Conservation (phyloP, 2,888 invertebrate genomes). For the Spilarctia lutea region DNA sequence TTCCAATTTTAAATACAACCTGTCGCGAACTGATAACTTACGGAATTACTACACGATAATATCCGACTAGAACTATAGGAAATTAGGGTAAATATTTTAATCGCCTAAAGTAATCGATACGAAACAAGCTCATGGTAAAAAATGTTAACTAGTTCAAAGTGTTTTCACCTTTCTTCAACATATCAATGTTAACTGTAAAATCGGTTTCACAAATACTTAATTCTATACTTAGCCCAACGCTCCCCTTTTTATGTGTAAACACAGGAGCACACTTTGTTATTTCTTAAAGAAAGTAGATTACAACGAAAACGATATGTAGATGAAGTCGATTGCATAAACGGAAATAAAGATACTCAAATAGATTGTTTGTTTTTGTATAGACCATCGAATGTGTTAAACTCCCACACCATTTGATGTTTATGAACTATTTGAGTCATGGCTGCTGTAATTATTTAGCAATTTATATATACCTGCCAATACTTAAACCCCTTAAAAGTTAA, state of each 20-base stretch:
- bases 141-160: not conserved
- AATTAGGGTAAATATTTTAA: not conserved
- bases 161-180: slow-evolving; percentile 4
- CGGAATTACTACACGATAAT: not conserved
- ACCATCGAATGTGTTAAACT: slow-evolving; percentile 27
- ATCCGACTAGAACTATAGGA: not conserved
- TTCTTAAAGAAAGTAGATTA: not conserved
- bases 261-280: not conserved
- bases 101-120: not conserved
- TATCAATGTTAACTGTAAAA: not conserved
- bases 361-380: slow-evolving; percentile 39
- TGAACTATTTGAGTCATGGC: slow-evolving; percentile 47
- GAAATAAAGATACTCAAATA: not conserved
- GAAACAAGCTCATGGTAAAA: not conserved
- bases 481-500: slow-evolving; percentile 37
- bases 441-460: slow-evolving; percentile 45
- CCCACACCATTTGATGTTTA: slow-evolving; percentile 33
- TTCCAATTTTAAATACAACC: not conserved
- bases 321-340: not conserved
- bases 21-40: not conserved
- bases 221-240: not conserved
- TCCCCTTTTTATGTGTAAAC: not conserved
- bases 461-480: slow-evolving; percentile 45
- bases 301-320: not conserved
- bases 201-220: not conserved